A percentile compares a stretch with the other conserved stretches of the same genome.
These are phyloP conservation scores for Pangasianodon gigas DNA, from an alignment of 2,113 vertebrate species.

Conservation along the genomic window DNA sequence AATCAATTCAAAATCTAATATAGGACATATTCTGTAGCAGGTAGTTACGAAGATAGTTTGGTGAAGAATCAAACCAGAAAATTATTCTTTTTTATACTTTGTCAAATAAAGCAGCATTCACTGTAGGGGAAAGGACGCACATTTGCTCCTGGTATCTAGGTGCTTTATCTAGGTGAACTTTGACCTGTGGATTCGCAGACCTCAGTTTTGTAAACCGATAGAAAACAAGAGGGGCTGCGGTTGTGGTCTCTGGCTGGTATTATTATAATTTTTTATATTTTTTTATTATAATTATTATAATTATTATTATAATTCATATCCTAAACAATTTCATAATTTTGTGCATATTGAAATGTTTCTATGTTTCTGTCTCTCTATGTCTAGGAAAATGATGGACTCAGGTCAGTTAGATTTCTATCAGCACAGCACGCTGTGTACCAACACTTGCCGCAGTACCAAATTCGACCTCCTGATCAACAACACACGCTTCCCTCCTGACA, in stretches of 20 bases:
- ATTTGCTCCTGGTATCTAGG: not conserved
- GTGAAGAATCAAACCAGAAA: too few relatives aligned
- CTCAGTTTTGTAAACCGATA: not conserved
- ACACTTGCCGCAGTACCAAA: conserved; percentile 97
- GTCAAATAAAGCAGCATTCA: not conserved
- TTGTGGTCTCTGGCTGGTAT: not conserved
- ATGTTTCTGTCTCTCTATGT: conserved; percentile 27
- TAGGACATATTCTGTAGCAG: not conserved
- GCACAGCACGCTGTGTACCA: conserved; percentile 94
- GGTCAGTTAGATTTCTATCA: conserved; percentile 98
- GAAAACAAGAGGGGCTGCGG: not conserved
- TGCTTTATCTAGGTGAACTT: not conserved
- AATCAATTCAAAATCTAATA: not conserved
- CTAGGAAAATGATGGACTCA: conserved; percentile 98
- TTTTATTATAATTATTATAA: too few relatives aligned
- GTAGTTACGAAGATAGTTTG: too few relatives aligned
- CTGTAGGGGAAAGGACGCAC: not conserved
- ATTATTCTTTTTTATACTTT: too few relatives aligned
- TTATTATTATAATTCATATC: not conserved
- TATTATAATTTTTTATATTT: too few relatives aligned
- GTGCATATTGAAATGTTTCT: not conserved
- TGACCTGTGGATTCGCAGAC: not conserved
- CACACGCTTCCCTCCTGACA: conserved; percentile 88
- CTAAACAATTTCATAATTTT: not conserved
- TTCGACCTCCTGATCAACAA: conserved; percentile 98